Evolutionary conservation across 2,113 vertebrate genomes (phyloP).

Genomic region (Colaptes auratus): DNA sequence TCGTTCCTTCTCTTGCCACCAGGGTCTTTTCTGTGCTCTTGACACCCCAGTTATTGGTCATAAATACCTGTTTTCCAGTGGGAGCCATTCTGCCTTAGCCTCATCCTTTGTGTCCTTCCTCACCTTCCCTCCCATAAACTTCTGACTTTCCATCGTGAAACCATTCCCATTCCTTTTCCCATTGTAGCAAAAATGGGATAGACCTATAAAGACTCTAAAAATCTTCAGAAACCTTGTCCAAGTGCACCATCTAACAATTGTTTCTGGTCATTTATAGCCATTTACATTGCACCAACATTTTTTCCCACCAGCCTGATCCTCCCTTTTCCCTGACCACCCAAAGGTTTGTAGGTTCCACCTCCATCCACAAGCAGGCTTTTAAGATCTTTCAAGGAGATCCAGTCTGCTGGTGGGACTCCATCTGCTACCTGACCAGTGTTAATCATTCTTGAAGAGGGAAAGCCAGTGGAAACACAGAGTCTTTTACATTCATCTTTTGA

Average conservation of each 20-base stretch:
- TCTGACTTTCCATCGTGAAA: background rate
- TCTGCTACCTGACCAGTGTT: background rate
- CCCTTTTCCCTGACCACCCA: background rate
- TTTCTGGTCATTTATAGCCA: background rate
- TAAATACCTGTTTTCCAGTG: background rate
- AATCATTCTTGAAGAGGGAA: background rate
- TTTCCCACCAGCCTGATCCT: background rate
- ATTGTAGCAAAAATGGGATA: background rate
- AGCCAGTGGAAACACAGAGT: background rate
- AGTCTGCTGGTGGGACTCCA: background rate
- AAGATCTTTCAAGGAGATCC: background rate
- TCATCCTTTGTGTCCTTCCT: background rate
- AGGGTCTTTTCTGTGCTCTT: background rate
- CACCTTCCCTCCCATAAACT: background rate
- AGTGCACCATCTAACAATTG: background rate
- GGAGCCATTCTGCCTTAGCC: background rate
- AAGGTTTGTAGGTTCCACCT: rapidly evolving
- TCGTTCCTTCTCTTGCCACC: background rate
- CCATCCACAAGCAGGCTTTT: background rate
- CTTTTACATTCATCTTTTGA: background rate
- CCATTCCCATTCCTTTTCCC: background rate
- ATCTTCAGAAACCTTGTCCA: background rate
- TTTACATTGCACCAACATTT: background rate
- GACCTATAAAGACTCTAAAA: background rate
- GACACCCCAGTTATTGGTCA: background rate